Evolutionary conservation across 2,113 vertebrate genomes (phyloP).

Genomic region (Sciurus niger): DNA sequence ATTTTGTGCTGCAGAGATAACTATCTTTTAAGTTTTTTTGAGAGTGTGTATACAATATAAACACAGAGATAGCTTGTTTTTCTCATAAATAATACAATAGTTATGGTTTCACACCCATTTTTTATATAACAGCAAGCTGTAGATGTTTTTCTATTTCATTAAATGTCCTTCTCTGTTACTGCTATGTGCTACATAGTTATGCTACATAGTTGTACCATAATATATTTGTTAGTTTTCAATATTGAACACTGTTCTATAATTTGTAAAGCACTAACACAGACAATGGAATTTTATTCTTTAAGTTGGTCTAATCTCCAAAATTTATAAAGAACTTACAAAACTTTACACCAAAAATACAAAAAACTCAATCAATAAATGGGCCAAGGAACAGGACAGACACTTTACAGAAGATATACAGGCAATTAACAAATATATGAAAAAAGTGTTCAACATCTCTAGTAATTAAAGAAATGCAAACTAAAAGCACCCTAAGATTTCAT

Average conservation of each 20-base stretch:
- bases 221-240: background rate
- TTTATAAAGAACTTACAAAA: too few relatives aligned
- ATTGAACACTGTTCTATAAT: background rate
- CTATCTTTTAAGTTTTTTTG: background rate
- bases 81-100: background rate
- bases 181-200: background rate
- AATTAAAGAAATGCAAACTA: too few relatives aligned
- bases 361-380: too few relatives aligned
- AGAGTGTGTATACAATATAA: background rate
- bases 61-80: background rate
- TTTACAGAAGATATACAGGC: too few relatives aligned
- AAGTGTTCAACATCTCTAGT: too few relatives aligned
- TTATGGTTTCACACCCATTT: background rate
- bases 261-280: background rate
- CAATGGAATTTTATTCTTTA: constrained; percentile 13
- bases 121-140: background rate
- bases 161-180: background rate
- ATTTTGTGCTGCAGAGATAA: background rate
- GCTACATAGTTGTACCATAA: background rate
- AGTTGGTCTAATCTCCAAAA: background rate
- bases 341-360: too few relatives aligned
- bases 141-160: background rate
- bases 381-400: too few relatives aligned
- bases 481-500: too few relatives aligned
- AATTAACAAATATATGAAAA: too few relatives aligned